Conservation (phyloP, 2,113 vertebrate species). For the Ailuropoda melanoleuca region DNA sequence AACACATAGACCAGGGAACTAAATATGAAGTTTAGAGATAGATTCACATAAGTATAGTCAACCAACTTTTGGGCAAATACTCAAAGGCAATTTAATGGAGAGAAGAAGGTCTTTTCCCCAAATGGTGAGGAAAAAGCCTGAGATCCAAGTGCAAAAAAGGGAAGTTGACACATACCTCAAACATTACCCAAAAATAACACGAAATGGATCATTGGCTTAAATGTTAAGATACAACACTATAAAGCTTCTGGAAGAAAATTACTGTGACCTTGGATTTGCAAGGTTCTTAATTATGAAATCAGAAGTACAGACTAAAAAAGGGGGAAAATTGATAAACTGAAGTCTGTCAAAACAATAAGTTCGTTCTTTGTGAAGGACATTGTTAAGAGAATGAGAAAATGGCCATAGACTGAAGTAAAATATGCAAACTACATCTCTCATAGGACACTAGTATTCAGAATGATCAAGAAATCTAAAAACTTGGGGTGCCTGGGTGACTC, state of each 20-base stretch:
- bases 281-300: not conserved
- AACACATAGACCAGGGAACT: not conserved
- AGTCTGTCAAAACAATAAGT: not conserved
- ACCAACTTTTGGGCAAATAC: not conserved
- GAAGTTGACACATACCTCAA: not conserved
- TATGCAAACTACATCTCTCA: not conserved
- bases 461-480: not conserved
- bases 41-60: not conserved
- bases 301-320: not conserved
- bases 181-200: not conserved
- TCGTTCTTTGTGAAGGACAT: not conserved
- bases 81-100: not conserved
- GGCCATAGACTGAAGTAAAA: not conserved
- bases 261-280: not conserved
- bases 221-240: not conserved
- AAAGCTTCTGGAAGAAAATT: slow-evolving; percentile 24
- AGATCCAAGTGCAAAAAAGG: not conserved
- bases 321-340: not conserved
- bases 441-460: not conserved
- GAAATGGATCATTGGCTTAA: slow-evolving; percentile 7
- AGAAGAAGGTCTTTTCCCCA: not conserved
- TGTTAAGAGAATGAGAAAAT: not conserved
- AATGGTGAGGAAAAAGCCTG: not conserved
- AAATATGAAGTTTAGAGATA: not conserved
- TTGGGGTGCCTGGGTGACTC: too few species aligned